Conservation (phyloP, 1,140 invertebrate species). For the Pogonognathellus flavescens region DNA sequence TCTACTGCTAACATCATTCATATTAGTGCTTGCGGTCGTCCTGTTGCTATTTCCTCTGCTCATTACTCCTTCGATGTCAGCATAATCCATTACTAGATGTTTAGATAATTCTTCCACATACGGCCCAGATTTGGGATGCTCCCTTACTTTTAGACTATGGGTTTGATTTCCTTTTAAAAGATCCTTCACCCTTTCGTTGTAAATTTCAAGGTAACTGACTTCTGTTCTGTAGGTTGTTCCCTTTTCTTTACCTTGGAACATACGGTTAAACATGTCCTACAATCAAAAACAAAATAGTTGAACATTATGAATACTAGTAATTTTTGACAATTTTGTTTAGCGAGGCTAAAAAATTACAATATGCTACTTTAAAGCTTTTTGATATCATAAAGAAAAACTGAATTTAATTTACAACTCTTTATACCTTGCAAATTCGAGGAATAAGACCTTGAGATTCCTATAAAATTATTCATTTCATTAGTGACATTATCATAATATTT, state of each 20-base stretch:
- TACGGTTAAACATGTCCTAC: constrained; percentile 69
- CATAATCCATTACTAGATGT: constrained; percentile 87
- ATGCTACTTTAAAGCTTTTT: neutral
- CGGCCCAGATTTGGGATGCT: constrained; percentile 91
- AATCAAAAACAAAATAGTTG: too few relatives aligned
- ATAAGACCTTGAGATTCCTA: constrained; percentile 87
- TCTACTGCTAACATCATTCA: constrained; percentile 89
- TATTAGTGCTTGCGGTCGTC: constrained; percentile 86
- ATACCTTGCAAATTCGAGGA: constrained; percentile 84
- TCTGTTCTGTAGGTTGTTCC: constrained; percentile 86
- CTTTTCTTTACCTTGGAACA: constrained; percentile 81
- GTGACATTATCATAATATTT: too few relatives aligned
- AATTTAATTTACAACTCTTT: too few relatives aligned
- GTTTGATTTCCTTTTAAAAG: constrained; percentile 77
- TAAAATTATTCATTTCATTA: constrained; percentile 64
- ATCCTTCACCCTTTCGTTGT: constrained; percentile 92
- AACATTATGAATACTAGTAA: neutral
- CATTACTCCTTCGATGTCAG: constrained; percentile 85
- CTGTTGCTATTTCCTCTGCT: constrained; percentile 82
- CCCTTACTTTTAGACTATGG: constrained; percentile 85
- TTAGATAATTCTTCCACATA: constrained; percentile 93
- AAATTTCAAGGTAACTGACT: constrained; percentile 91
- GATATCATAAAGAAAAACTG: too few relatives aligned
- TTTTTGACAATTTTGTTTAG: neutral
- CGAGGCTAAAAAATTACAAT: neutral